Base-by-base conservation (phyloP, 2,888 invertebrate genomes). In the Podotricha telesiphe region DNA sequence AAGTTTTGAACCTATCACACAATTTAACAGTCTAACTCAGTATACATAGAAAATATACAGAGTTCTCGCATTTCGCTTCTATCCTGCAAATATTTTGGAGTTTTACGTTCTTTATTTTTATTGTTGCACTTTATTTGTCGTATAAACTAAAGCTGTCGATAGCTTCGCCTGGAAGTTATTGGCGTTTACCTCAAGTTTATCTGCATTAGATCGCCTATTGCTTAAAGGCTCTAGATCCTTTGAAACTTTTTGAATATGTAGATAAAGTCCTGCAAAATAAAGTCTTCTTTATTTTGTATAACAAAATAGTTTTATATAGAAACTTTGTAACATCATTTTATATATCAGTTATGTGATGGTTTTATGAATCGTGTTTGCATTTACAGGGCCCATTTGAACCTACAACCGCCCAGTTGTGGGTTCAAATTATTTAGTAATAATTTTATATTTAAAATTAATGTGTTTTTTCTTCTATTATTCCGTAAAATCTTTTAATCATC, bases 121-220 rank as follows among this genome's bases (percentile, higher is more conserved):
- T 68, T 68, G 55, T 47, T 68, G 34, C 45, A 53, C 17, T 61
- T 67, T 50, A 51, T 67, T 45, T n/a, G 61, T 45, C 11, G 20
- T 62, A 45, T n/a, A 67, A 67, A 59, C 42, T 59, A 10, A 22
- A 59, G 42, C 58, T 59, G 58, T 59, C 58, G 58, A 59, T 42
- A 59, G 42, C 42, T 59, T 20, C 37, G 55, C 55, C 22, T 53
- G 1, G 34, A 37, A 55, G 55, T 37, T 55, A 55, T 55, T 55
- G 34, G 28, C 55, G 55, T 55, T 55, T 55, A 55, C 55, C 55
- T 55, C 55, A 55, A 55, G 34, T 55, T 19, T 55, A 55, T 55
- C 17, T 37, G 11, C 55, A 19, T 55, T 55, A 55, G 55, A 55
- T 55, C 17, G 55, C 55, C 55, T 55, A 37, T 55, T 55, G 55